phyloP scores from a whole-genome alignment of 2,888 invertebrate genomes.

The Melikaiella ostensackeni region DNA sequence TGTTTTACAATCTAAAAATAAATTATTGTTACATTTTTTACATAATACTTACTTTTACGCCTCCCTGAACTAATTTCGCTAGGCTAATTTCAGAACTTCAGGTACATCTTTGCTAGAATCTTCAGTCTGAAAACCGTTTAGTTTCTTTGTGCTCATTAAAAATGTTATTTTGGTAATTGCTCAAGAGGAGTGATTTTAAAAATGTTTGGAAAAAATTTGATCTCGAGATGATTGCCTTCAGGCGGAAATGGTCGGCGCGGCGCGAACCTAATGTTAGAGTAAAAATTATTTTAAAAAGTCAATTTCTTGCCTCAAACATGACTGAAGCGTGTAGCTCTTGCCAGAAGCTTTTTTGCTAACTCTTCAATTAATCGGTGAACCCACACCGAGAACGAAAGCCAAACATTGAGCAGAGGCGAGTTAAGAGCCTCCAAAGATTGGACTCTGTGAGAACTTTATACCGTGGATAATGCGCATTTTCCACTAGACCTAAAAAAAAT shows the following conservation, averaged over 20 bases:
- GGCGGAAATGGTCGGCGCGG: constrained; percentile 25
- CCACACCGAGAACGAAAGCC: constrained; percentile 12
- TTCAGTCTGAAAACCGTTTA: too few species aligned
- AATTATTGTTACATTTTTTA: too few species aligned
- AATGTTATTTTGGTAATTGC: neutral
- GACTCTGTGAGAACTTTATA: constrained; percentile 35
- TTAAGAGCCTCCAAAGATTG: constrained; percentile 18
- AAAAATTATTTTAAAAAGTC: constrained; percentile 19
- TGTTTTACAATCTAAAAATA: too few species aligned
- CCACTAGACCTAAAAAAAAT: constrained; percentile 20
- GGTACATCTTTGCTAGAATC: too few species aligned
- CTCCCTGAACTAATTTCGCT: too few species aligned
- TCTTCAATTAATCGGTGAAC: constrained; percentile 33
- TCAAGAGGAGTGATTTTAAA: neutral
- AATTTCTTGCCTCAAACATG: constrained; percentile 14
- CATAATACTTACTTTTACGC: too few species aligned
- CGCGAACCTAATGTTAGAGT: constrained; percentile 6
- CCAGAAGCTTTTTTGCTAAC: constrained; percentile 23
- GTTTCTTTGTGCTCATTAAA: too few species aligned
- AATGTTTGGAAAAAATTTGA: neutral
- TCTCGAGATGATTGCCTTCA: constrained; percentile 21
- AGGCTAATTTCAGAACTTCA: too few species aligned
- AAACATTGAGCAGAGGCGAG: constrained; percentile 25
- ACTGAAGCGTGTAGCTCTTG: constrained; percentile 17
- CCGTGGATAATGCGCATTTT: constrained; percentile 33